Evolutionary conservation across 2,888 invertebrate species (phyloP), one percentile per base, ranked within the genome.

Genomic region (Deilephila elpenor): DNA sequence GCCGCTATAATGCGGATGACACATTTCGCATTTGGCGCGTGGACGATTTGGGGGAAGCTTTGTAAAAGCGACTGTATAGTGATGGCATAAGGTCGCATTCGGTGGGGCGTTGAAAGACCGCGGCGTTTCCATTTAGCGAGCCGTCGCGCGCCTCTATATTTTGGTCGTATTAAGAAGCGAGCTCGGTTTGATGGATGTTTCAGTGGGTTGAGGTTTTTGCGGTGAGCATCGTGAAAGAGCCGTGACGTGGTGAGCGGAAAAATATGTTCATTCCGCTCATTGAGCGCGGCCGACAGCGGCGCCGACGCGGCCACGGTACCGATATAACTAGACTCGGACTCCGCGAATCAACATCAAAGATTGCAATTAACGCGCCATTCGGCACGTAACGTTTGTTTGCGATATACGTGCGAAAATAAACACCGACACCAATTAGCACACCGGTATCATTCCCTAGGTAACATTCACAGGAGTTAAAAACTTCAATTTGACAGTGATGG

Each of bases 181-280:
- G 88, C 86, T 88, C 85, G 84, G 84, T 88, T 90, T 92, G 91
- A 92, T 90, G 87, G 89, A 92, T 92, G 89, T 88, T 89, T 90
- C 87, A 88, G 89, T 84, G 78, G 79, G 82, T 84, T 81, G 85
- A 84, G 86, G 87, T 89, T 90, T 89, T 88, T 89, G 88, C 83
- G 87, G 86, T 83, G 82, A 83, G 84, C 86, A 86, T 88, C 77
- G 80, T 82, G 83, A 87, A 88, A 85, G 78, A 85, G 82, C 83
- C 82, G 76, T 82, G 80, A 83, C 82, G 81, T 83, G 78, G 76
- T 80, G 80, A 80, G 80, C 76, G 80, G 78, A 81, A 84, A 84
- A 82, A 78, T 82, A 76, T 79, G 79, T 85, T 84, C 75, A 84
- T 84, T 82, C 78, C 75, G 76, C 78, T 84, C 81, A 84, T 84